Conservation (phyloP, 1,140 invertebrate species). For the Eumaeus atala region DNA sequence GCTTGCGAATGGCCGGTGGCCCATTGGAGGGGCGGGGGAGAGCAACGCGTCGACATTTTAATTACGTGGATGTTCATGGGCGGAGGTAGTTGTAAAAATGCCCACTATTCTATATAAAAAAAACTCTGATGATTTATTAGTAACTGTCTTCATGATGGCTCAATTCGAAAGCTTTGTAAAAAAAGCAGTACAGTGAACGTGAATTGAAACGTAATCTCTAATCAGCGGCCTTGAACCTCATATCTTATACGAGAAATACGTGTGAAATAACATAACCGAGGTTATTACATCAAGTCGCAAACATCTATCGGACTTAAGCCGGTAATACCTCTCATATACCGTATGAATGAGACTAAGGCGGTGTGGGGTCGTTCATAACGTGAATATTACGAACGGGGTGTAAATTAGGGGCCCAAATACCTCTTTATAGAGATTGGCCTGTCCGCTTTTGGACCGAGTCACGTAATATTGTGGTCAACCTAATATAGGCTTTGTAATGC, state of each 20-base stretch:
- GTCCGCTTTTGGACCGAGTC: slow-evolving; percentile 53
- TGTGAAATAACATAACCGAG: neutral
- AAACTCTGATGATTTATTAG: no score
- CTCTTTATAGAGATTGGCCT: slow-evolving; percentile 67
- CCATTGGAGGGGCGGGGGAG: no score
- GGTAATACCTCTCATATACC: slow-evolving; percentile 20
- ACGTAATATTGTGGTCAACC: slow-evolving; percentile 62
- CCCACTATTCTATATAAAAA: no score
- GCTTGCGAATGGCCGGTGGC: no score
- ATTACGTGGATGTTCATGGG: no score
- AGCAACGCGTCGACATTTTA: no score
- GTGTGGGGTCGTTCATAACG: slow-evolving; percentile 55
- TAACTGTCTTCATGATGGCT: no score
- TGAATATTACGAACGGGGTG: slow-evolving; percentile 63
- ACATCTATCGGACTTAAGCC: slow-evolving; percentile 9
- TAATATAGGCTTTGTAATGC: slow-evolving; percentile 30
- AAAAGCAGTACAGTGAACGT: neutral
- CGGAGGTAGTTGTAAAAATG: no score
- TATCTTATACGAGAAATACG: neutral
- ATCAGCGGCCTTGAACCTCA: neutral
- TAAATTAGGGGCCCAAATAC: slow-evolving; percentile 68
- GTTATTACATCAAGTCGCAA: slow-evolving; percentile 10
- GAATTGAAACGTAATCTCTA: neutral
- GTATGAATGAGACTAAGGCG: slow-evolving; percentile 28
- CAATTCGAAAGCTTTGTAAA: no score